These are phyloP conservation scores for Aphaenogaster floridana DNA, from an alignment of 1,140 invertebrate genomes.

Conservation along the genomic window DNA sequence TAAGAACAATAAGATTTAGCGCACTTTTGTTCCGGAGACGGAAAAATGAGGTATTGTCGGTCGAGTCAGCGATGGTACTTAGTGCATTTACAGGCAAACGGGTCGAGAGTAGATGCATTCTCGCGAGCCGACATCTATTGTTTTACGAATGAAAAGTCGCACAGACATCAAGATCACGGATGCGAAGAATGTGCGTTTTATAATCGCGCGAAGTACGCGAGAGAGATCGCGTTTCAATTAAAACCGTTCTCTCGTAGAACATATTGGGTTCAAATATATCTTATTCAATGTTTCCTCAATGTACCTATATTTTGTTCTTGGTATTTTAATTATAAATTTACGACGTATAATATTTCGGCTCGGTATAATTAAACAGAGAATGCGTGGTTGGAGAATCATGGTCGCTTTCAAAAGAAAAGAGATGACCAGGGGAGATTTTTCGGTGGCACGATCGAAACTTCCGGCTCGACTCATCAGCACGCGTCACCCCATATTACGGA, in stretches of 20 bases:
- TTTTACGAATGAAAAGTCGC: constrained; percentile 48
- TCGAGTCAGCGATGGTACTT: constrained; percentile 80
- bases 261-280: not conserved
- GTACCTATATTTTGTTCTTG: not conserved
- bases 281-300: not conserved
- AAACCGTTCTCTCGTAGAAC: not conserved
- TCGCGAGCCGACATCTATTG: constrained; percentile 52
- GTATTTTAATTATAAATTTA: constrained; percentile 31
- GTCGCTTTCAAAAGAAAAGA: constrained; percentile 65
- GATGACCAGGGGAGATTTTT: constrained; percentile 9
- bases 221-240: not conserved
- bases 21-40: constrained; percentile 82
- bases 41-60: constrained; percentile 86
- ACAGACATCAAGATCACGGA: not conserved
- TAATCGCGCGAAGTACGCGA: not conserved
- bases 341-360: not conserved
- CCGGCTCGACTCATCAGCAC: constrained; percentile 83
- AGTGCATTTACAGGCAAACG: constrained; percentile 68
- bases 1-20: constrained; percentile 86
- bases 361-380: constrained; percentile 18
- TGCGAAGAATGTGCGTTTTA: constrained; percentile 45
- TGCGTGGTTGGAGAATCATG: constrained; percentile 10
- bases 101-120: constrained; percentile 61
- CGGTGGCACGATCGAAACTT: constrained; percentile 80
- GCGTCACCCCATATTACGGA: constrained; percentile 83